These are phyloP conservation scores for Drosophila merina DNA, from an alignment of 2,888 invertebrate species.

Conservation along the genomic window DNA sequence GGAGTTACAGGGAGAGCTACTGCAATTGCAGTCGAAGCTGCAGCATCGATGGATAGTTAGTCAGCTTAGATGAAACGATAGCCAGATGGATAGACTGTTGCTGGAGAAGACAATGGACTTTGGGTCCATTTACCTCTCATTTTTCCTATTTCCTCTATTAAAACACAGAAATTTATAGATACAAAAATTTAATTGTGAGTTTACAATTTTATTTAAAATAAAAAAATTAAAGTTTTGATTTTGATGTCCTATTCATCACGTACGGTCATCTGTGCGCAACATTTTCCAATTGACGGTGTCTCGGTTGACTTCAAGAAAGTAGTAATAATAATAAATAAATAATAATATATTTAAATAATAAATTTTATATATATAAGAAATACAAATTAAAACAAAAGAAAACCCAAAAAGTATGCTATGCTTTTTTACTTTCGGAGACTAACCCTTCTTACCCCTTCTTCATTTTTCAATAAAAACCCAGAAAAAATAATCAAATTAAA, in stretches of 20 bases:
- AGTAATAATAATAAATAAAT: no score
- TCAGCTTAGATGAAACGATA: slow-evolving; percentile 14
- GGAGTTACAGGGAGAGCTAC: slow-evolving; percentile 25
- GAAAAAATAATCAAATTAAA: not conserved
- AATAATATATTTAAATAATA: not conserved
- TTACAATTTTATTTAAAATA: not conserved
- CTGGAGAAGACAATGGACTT: slow-evolving; percentile 59
- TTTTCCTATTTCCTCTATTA: slow-evolving; percentile 1
- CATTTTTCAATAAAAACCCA: not conserved
- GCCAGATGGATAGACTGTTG: slow-evolving; percentile 49
- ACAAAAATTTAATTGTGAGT: not conserved
- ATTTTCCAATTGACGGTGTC: no score
- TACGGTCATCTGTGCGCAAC: no score
- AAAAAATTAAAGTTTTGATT: not conserved
- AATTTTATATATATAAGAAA: not conserved
- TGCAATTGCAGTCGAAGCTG: slow-evolving; percentile 51
- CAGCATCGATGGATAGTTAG: slow-evolving; percentile 48
- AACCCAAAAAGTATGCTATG: not conserved
- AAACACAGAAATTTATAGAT: not conserved
- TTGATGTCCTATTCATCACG: no score
- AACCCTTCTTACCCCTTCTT: not conserved
- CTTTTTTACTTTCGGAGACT: not conserved
- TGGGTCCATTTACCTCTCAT: slow-evolving; percentile 8
- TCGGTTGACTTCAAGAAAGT: no score
- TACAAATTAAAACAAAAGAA: not conserved